A percentile compares a stretch with the other conserved stretches of the same genome.
phyloP scores from a whole-genome alignment of 1,140 invertebrate species.

The Argopecten irradians region DNA sequence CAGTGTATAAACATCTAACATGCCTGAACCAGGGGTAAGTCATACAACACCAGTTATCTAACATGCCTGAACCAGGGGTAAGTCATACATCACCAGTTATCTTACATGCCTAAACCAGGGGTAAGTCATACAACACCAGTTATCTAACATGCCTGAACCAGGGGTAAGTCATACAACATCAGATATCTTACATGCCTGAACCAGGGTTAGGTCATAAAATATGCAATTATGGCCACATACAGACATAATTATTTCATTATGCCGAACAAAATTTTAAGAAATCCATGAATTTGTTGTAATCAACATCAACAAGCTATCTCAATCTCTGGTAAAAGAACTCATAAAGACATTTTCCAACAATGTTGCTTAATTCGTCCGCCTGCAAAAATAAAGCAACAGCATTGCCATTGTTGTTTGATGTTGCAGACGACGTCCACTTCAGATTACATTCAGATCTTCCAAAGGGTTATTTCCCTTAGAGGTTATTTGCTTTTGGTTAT shows the following conservation, averaged over 20 bases:
- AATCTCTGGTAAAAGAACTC: too few species aligned
- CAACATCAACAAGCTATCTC: too few species aligned
- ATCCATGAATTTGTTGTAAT: too few species aligned
- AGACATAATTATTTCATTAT: too few species aligned
- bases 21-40: not conserved
- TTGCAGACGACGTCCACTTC: slow-evolving; percentile 27
- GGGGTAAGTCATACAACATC: not conserved
- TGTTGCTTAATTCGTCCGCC: too few species aligned
- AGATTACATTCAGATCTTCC: slow-evolving; percentile 80
- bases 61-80: slow-evolving; percentile 17
- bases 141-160: not conserved
- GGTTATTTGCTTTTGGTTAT: too few species aligned
- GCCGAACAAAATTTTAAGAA: too few species aligned
- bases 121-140: not conserved
- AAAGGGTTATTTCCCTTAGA: slow-evolving; percentile 85
- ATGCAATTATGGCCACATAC: slow-evolving; percentile 48
- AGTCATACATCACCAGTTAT: not conserved
- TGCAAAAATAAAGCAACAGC: too few species aligned
- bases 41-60: not conserved
- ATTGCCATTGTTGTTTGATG: not conserved
- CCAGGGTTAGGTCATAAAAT: not conserved
- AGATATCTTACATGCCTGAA: not conserved
- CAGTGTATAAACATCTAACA: too few species aligned
- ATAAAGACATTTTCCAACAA: not conserved
- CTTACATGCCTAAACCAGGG: not conserved